Percentiles rank a stretch among this genome's conserved stretches.
Conservation (phyloP, 2,797 vertebrate species). For the Orestias chungarensis region DNA sequence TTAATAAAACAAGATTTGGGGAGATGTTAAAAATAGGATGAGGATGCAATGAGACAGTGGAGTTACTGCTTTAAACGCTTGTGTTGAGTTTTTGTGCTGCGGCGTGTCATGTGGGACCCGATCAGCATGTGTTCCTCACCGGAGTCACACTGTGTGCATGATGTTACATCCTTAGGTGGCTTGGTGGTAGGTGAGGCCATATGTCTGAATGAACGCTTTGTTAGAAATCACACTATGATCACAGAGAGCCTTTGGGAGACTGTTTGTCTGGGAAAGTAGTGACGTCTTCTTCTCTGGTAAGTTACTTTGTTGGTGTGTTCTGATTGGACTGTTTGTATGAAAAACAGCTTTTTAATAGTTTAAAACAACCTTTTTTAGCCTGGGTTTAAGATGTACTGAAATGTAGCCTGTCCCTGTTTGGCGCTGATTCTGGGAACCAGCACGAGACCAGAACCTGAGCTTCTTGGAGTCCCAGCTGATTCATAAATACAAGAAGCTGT, state of each 20-base stretch:
- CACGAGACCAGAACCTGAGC: too few relatives aligned
- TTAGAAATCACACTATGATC: slow-evolving; percentile 39
- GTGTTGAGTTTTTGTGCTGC: background rate
- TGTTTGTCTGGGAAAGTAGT: slow-evolving; percentile 29
- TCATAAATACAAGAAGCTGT: too few relatives aligned
- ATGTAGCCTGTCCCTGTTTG: too few relatives aligned
- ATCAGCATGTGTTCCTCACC: slow-evolving; percentile 60
- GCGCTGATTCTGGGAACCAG: too few relatives aligned
- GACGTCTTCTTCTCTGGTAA: slow-evolving; percentile 6
- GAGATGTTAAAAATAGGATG: slow-evolving; percentile 6
- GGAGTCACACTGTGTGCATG: slow-evolving; percentile 61
- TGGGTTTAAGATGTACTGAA: too few relatives aligned
- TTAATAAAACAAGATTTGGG: slow-evolving; percentile 54
- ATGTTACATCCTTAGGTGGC: slow-evolving; percentile 49
- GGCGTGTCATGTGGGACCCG: slow-evolving; percentile 30
- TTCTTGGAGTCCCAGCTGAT: too few relatives aligned
- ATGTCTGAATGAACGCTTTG: slow-evolving; percentile 67
- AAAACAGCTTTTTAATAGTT: too few relatives aligned
- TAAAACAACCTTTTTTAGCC: too few relatives aligned
- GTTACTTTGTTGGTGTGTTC: slow-evolving; percentile 12
- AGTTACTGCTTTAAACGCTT: slow-evolving; percentile 5
- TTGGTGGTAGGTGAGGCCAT: slow-evolving; percentile 19
- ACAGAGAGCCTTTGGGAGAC: slow-evolving; percentile 46
- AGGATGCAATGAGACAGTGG: slow-evolving; percentile 4
- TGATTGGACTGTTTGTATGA: background rate